Evolutionary conservation across 2,888 invertebrate genomes (phyloP).

Genomic region (Drymonia ruficornis): DNA sequence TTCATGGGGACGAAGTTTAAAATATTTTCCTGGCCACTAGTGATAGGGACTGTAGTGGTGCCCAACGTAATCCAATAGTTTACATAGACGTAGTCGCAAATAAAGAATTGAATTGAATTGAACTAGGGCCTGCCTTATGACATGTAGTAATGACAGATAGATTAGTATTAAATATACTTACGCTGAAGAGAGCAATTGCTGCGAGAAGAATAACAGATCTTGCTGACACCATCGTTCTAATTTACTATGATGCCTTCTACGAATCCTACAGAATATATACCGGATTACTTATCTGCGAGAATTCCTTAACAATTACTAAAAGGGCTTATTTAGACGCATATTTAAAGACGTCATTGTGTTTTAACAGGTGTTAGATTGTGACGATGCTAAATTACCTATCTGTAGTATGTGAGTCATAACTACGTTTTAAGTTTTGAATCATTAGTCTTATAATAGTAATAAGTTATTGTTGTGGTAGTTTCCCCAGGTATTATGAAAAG

Average conservation of each 20-base stretch:
- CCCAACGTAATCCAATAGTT: too few relatives aligned
- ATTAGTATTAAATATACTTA: conserved; percentile 36
- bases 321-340: background rate
- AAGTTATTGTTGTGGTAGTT: too few relatives aligned
- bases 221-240: conserved; percentile 41
- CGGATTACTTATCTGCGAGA: conserved; percentile 18
- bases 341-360: background rate
- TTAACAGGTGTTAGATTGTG: conserved; percentile 6
- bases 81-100: too few relatives aligned
- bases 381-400: background rate
- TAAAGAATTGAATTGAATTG: too few relatives aligned
- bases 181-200: conserved; percentile 33
- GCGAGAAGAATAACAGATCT: conserved; percentile 37
- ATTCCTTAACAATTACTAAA: conserved; percentile 4
- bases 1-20: too few relatives aligned
- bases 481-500: too few relatives aligned
- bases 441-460: background rate
- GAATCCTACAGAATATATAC: conserved; percentile 33
- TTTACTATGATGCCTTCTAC: conserved; percentile 15
- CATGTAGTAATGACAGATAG: background rate
- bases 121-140: too few relatives aligned
- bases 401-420: background rate
- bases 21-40: too few relatives aligned
- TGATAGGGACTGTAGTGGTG: too few relatives aligned
- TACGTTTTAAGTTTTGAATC: background rate